Evolutionary conservation across 2,888 invertebrate genomes (phyloP), one percentile per base, ranked within the genome.

Genomic region (Halictus quadricinctus): DNA sequence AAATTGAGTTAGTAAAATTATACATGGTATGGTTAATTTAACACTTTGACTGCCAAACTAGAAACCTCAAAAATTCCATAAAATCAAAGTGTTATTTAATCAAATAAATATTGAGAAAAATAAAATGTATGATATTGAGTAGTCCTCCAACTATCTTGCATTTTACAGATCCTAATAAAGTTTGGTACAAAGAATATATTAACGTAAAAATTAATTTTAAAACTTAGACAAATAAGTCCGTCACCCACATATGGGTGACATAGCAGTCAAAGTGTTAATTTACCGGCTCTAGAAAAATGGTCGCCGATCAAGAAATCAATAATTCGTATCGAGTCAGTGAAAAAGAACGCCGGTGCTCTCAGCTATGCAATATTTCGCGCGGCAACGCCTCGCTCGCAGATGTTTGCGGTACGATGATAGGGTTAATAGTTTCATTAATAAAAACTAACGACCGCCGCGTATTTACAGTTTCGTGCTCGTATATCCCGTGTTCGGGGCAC

Each of bases 391-490:
- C 70, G 66, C 50, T 76, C 69, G 89, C 85, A 85, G 87, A 90
- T 88, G 89, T 90, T 91, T 89, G 89, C 88, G 88, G 90, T 90
- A 90, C 86, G 89, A 90, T 89, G 91, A 91, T 90, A 91, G 90
- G 90, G 91, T 91, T 90, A 92, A 92, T 91, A 89, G 88, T 90
- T 91, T 88, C 90, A 92, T 92, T 91, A 92, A 92, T 93, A 91
- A 91, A 88, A 88, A 91, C 88, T 89, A 90, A 93, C 91, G 90
- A 90, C 82, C 88, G 81, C 84, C 80, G 83, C 75, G 87, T 88
- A 85, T 90, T 87, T 81, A 86, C 88, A 66, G 85, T 82, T 86
- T 72, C 86, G 75, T 80, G 84, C 82, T 80, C 64, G 86, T 86
- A 87, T 88, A 88, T 81, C 76, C 79, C 85, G 73, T 81, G 85